A percentile compares a stretch with the other conserved stretches of the same genome.
Evolutionary conservation across 2,797 vertebrate genomes (phyloP).

Genomic region (Columba guinea): DNA sequence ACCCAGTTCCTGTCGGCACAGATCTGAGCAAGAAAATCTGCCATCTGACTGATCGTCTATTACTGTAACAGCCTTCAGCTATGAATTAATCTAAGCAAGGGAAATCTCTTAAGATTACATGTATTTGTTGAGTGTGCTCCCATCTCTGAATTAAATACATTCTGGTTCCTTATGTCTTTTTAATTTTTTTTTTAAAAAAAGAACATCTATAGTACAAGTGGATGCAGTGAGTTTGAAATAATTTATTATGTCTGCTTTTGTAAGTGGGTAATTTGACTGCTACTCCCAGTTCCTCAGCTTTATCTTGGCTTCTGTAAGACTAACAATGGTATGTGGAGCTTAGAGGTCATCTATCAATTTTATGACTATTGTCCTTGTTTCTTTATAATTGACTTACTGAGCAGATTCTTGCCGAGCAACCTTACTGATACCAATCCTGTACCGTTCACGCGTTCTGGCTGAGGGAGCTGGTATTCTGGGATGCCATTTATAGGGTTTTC

Average conservation of each 20-base stretch:
- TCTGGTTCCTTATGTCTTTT: not conserved
- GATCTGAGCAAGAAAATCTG: conserved; percentile 8
- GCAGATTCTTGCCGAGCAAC: not conserved
- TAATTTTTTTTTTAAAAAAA: not conserved
- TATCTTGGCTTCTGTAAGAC: not conserved
- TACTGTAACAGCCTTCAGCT: not conserved
- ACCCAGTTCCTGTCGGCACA: not conserved
- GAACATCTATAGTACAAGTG: not conserved
- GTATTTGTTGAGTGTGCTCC: not conserved
- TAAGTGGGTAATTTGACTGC: not conserved
- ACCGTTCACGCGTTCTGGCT: not conserved
- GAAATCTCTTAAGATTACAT: not conserved
- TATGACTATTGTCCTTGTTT: not conserved
- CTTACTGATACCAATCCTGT: not conserved
- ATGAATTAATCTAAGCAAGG: not conserved
- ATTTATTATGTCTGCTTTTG: not conserved
- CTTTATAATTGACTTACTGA: not conserved
- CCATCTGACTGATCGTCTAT: not conserved
- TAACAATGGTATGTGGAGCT: not conserved
- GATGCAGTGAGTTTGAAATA: not conserved
- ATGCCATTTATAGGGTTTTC: not conserved
- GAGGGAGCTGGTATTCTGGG: not conserved
- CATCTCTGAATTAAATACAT: not conserved
- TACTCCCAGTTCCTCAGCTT: not conserved
- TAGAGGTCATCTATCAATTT: not conserved